Percentiles rank a stretch among this genome's conserved stretches.
Conservation (phyloP, 2,888 invertebrate genomes). For the Phasia obesa region DNA sequence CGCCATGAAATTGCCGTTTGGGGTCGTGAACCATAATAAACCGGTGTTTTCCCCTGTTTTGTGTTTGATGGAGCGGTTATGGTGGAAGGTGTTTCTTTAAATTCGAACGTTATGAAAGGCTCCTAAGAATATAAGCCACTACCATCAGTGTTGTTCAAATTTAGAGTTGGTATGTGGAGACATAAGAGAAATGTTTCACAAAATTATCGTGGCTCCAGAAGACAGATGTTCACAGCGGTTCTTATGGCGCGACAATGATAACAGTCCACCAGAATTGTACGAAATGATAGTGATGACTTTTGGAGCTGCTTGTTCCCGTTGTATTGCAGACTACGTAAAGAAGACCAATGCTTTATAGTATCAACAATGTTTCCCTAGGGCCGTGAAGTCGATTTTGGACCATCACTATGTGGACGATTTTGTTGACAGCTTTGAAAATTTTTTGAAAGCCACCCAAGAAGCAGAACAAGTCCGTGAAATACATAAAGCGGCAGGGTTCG, state of each 20-base stretch:
- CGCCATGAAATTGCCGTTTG: background rate
- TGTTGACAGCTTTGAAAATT: too few species aligned
- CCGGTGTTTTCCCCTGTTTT: too few species aligned
- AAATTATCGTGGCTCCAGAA: background rate
- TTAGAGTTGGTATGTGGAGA: conserved; percentile 27
- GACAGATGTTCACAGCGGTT: too few species aligned
- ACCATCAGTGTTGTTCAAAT: conserved; percentile 34
- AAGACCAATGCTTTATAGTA: too few species aligned
- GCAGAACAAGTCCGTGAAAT: too few species aligned
- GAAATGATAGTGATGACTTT: conserved; percentile 44
- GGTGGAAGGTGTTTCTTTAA: conserved; percentile 13
- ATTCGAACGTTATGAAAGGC: conserved; percentile 26
- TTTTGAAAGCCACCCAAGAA: too few species aligned
- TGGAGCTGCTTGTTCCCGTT: conserved; percentile 16
- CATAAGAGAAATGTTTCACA: conserved; percentile 41
- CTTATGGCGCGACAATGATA: background rate
- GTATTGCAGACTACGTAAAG: too few species aligned
- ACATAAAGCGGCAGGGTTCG: too few species aligned
- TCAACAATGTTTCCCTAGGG: too few species aligned
- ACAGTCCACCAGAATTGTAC: background rate
- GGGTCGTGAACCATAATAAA: conserved; percentile 23
- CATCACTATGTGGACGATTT: too few species aligned
- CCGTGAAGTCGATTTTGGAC: too few species aligned
- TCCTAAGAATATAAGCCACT: conserved; percentile 22
- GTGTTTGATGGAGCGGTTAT: conserved; percentile 15